A percentile compares a stretch with the other conserved stretches of the same genome.
phyloP scores from a whole-genome alignment of 2,888 invertebrate genomes.

The Parnassius smintheus region DNA sequence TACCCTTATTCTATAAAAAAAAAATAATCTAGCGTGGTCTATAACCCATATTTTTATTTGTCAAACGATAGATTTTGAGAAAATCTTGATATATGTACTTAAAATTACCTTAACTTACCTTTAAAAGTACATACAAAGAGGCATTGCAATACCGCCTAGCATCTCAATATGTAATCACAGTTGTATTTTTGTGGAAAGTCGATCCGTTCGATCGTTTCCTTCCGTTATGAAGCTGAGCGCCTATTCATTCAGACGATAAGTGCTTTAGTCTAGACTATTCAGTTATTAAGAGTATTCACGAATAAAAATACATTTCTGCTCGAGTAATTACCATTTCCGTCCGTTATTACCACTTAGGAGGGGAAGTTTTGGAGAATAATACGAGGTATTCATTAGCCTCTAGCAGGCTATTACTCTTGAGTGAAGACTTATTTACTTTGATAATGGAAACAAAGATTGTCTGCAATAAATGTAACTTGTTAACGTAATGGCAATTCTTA shows the following conservation, averaged over 20 bases:
- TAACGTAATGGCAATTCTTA: constrained; percentile 21
- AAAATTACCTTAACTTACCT: no score
- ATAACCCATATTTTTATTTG: no score
- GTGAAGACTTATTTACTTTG: constrained; percentile 1
- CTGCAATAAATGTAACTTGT: constrained; percentile 13
- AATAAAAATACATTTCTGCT: constrained; percentile 2
- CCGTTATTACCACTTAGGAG: not conserved
- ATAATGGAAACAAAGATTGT: constrained; percentile 6
- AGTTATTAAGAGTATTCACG: constrained; percentile 8
- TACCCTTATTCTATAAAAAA: no score
- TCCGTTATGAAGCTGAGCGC: constrained; percentile 11
- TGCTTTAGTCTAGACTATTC: constrained; percentile 21
- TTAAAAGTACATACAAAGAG: no score
- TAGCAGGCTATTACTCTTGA: not conserved
- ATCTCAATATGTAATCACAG: no score
- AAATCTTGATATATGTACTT: no score
- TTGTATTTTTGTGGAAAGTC: not conserved
- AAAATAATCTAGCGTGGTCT: no score
- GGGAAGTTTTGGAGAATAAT: no score
- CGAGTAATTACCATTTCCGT: not conserved
- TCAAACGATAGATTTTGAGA: no score
- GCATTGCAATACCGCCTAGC: no score
- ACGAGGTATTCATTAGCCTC: not conserved
- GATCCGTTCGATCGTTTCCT: constrained; percentile 5
- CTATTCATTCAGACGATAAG: constrained; percentile 11